phyloP scores from a whole-genome alignment of 2,888 invertebrate genomes.

The Drosophila meridionalis region DNA sequence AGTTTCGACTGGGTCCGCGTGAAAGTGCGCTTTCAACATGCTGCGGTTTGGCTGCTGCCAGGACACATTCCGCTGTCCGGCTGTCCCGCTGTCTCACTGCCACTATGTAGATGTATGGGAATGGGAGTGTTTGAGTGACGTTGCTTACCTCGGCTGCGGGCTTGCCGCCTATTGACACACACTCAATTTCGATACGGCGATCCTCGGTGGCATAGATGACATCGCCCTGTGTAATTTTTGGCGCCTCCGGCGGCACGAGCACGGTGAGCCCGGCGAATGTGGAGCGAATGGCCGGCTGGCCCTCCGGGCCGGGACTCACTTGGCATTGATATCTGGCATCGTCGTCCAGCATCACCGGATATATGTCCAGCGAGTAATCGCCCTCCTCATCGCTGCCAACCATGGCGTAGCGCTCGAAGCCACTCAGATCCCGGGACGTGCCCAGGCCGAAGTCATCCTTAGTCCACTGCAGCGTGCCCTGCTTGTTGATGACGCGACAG shows the following conservation, averaged over 20 bases:
- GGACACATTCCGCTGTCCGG: background rate
- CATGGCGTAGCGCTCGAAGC: conserved; percentile 97
- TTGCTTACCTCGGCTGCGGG: conserved; percentile 95
- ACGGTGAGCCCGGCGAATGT: conserved; percentile 93
- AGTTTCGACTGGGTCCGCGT: conserved; percentile 36
- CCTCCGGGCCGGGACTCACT: conserved; percentile 92
- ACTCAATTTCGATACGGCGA: conserved; percentile 95
- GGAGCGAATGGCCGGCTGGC: conserved; percentile 93
- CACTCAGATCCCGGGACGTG: conserved; percentile 93
- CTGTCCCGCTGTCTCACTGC: no score
- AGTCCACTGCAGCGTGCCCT: conserved; percentile 97
- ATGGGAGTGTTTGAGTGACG: background rate
- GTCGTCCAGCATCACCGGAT: conserved; percentile 95
- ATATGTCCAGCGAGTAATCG: conserved; percentile 96
- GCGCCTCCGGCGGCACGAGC: conserved; percentile 95
- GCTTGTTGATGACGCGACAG: conserved; percentile 94
- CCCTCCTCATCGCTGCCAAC: conserved; percentile 97
- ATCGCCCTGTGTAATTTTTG: conserved; percentile 94
- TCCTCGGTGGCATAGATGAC: conserved; percentile 95
- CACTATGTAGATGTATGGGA: background rate
- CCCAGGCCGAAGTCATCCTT: conserved; percentile 98
- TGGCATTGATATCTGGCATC: conserved; percentile 97
- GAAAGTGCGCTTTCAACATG: conserved; percentile 45
- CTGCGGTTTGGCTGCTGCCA: conserved; percentile 43
- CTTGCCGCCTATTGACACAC: conserved; percentile 95